These are phyloP conservation scores for Lordiphosa stackelbergi DNA, from an alignment of 1,140 invertebrate genomes.

Conservation along the genomic window DNA sequence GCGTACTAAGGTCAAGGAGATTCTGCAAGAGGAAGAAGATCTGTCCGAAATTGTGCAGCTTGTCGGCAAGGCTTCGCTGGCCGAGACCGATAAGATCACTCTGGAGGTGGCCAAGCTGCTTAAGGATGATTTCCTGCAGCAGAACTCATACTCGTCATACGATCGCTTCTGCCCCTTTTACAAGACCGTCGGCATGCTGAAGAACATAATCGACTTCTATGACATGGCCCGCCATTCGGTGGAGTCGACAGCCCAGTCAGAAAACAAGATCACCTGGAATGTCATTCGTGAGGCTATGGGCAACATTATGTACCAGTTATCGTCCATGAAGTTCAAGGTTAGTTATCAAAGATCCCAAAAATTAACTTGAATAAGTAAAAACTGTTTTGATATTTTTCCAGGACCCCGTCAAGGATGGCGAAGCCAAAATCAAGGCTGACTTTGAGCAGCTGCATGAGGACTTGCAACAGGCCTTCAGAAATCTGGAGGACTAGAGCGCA, in stretches of 20 bases:
- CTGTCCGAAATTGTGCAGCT: slow-evolving; percentile 99
- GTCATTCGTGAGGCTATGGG: slow-evolving; percentile 98
- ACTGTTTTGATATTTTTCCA: slow-evolving; percentile 75
- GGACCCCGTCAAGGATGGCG: slow-evolving; percentile 98
- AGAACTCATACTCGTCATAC: slow-evolving; percentile 97
- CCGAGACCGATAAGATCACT: slow-evolving; percentile 99
- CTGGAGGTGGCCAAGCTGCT: slow-evolving; percentile 98
- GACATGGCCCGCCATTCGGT: slow-evolving; percentile 98
- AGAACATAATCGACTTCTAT: slow-evolving; percentile 99
- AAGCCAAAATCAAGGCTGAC: slow-evolving; percentile 96
- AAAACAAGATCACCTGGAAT: slow-evolving; percentile 99
- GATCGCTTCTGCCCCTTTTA: slow-evolving; percentile 99
- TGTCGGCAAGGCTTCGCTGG: slow-evolving; percentile 99
- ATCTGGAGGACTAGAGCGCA: slow-evolving; percentile 94
- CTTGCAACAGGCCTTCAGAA: slow-evolving; percentile 97
- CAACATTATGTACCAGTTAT: slow-evolving; percentile 96
- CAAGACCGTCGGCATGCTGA: slow-evolving; percentile 99
- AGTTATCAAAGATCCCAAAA: slow-evolving; percentile 9
- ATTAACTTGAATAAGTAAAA: not conserved
- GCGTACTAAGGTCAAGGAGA: slow-evolving; percentile 95
- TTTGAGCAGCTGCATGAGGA: slow-evolving; percentile 97
- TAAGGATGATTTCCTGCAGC: slow-evolving; percentile 99
- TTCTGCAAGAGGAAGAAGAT: slow-evolving; percentile 99
- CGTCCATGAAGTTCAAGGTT: slow-evolving; percentile 99
- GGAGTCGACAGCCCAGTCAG: slow-evolving; percentile 97